Conservation (phyloP, 1,140 invertebrate genomes). For the Idris sp. region DNA sequence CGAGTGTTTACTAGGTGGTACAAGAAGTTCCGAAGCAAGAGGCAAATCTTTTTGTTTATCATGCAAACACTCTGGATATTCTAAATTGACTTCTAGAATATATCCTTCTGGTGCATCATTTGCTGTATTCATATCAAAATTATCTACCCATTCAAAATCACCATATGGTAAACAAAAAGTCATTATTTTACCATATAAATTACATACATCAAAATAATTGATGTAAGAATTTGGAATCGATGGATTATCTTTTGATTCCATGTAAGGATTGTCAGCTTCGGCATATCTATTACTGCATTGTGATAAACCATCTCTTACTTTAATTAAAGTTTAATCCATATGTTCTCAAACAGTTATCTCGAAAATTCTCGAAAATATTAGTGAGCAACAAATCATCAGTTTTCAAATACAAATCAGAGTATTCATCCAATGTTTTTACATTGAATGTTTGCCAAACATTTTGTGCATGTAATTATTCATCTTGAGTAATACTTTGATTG, state of each 20-base stretch:
- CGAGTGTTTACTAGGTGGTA: neutral
- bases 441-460: conserved; percentile 75
- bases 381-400: conserved; percentile 73
- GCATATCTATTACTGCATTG: neutral
- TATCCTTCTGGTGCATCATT: neutral
- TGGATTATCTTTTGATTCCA: neutral
- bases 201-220: neutral
- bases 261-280: conserved; percentile 1
- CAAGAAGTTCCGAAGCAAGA: neutral
- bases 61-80: neutral
- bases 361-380: conserved; percentile 76
- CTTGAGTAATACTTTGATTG: conserved; percentile 58
- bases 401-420: conserved; percentile 70
- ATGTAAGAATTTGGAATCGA: neutral
- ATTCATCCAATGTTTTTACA: conserved; percentile 62
- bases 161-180: neutral
- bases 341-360: too few relatives aligned
- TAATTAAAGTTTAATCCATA: conserved; percentile 68
- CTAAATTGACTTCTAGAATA: conserved; percentile 1
- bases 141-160: neutral
- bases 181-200: neutral
- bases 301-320: neutral
- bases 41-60: neutral
- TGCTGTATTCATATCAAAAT: neutral
- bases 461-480: conserved; percentile 73